phyloP scores from a whole-genome alignment of 2,797 vertebrate species.

The Pseudotriccus pelzelni region DNA sequence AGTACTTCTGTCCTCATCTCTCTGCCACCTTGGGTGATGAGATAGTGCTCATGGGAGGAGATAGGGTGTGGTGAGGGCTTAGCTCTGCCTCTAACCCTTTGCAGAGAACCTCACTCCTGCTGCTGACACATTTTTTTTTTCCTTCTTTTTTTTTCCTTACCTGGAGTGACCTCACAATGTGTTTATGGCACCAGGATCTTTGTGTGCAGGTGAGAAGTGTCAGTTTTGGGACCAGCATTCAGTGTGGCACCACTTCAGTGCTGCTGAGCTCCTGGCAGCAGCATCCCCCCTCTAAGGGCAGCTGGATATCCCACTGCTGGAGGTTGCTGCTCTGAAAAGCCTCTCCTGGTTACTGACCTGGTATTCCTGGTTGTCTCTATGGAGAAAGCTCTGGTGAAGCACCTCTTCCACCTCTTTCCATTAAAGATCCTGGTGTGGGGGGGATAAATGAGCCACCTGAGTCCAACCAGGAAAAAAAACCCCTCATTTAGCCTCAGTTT shows the following conservation, averaged over 20 bases:
- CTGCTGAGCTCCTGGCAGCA: background rate
- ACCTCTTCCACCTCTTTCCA: background rate
- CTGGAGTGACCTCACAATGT: background rate
- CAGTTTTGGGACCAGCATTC: background rate
- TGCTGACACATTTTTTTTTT: background rate
- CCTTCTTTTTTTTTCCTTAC: background rate
- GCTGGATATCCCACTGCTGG: background rate
- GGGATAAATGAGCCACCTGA: background rate
- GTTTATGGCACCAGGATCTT: background rate
- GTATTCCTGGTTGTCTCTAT: background rate
- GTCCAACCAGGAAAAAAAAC: background rate
- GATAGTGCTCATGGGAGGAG: background rate
- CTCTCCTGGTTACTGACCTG: background rate
- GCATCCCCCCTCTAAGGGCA: background rate
- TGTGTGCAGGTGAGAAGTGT: background rate
- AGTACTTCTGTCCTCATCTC: background rate
- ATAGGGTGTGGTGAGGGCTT: background rate
- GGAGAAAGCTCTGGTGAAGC: background rate
- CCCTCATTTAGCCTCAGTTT: background rate
- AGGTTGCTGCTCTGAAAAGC: background rate
- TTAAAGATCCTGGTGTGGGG: background rate
- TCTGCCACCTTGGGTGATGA: rapidly evolving
- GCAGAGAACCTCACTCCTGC: background rate
- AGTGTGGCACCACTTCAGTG: background rate
- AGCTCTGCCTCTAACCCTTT: background rate